Evolutionary conservation across 2,888 invertebrate species (phyloP).

Genomic region (Agrochola macilenta): DNA sequence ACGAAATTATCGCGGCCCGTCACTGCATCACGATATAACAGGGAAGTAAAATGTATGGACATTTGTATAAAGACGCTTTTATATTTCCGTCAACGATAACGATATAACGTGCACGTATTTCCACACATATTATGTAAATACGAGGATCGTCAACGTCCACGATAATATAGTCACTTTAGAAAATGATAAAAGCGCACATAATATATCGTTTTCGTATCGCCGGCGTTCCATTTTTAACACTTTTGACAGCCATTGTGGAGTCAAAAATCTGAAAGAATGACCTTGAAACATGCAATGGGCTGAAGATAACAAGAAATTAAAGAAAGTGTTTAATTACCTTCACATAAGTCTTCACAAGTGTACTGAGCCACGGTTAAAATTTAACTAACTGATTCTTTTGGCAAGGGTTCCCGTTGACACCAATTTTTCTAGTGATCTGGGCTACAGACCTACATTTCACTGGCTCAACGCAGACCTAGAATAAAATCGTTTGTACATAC

Average conservation of each 20-base stretch:
- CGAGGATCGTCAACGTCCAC: no score
- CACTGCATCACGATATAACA: no score
- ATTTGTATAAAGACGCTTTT: no score
- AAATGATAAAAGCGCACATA: background rate
- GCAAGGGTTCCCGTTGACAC: slow-evolving; percentile 71
- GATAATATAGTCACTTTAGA: no score
- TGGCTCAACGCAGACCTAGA: slow-evolving; percentile 22
- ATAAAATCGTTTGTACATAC: slow-evolving; percentile 30
- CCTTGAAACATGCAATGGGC: slow-evolving; percentile 24
- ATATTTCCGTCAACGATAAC: no score
- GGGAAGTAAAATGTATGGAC: no score
- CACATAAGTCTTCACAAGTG: background rate
- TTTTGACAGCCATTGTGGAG: background rate
- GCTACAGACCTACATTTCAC: slow-evolving; percentile 47
- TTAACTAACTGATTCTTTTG: slow-evolving; percentile 75
- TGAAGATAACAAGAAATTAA: background rate
- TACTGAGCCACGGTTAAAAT: slow-evolving; percentile 68
- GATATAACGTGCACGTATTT: no score
- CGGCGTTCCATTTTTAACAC: background rate
- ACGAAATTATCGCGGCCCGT: no score
- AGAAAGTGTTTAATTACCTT: slow-evolving; percentile 37
- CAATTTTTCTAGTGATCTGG: slow-evolving; percentile 62
- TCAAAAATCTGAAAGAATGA: background rate
- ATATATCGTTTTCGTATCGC: background rate
- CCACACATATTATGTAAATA: no score